Base-by-base conservation (phyloP, 2,797 vertebrate species). In the Peromyscus melanophrys region DNA sequence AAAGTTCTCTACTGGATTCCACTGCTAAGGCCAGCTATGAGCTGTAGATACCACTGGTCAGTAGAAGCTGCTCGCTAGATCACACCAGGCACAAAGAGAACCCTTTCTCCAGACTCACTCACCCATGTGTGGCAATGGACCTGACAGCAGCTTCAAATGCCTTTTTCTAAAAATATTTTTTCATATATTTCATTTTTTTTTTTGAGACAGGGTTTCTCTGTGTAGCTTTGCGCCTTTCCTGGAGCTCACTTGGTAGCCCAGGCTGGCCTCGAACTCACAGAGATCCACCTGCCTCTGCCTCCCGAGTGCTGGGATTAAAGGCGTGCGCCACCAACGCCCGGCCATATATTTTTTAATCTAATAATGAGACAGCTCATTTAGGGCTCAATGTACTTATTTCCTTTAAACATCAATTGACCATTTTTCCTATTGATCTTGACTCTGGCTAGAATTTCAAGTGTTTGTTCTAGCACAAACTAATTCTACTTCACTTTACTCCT, bases 1-100 rank as follows among this genome's bases (percentile, higher is more conserved):
- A 0, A 99, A 99, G 52, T 99, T 99, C 97, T 99, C 99, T 0
- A 99, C 99, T 29, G 98, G 99, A 6, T 99, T 99, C 98, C 98
- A 8, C 16, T 57, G 25, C 8, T 83, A 17, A 83, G 16, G 4
- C 57, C 37, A 73, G n/a, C 8, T 12, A 21, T 12, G 27, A 43
- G 40, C 59, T 40, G 0, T 40, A 29, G n/a, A 4, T 14, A 1
- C 25, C 57, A 9, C 59, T 43, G 21, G 16, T 16, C 1, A 85
- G 23, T 10, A 55, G 43, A 91, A 85, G 55, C 61, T 86, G n/a
- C 77, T 84, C 10, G 81, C 67, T 23, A 31, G 34, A 7, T 77
- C 61, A 55, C 9, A 31, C 69, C 69, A 78, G 63, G 25, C 71
- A 5, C 21, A 27, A 65, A 76, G 81, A 43, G 57, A 86, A 92